These are phyloP conservation scores for Speoplatyrhinus poulsoni DNA, from an alignment of 2,113 vertebrate genomes.

Conservation along the genomic window DNA sequence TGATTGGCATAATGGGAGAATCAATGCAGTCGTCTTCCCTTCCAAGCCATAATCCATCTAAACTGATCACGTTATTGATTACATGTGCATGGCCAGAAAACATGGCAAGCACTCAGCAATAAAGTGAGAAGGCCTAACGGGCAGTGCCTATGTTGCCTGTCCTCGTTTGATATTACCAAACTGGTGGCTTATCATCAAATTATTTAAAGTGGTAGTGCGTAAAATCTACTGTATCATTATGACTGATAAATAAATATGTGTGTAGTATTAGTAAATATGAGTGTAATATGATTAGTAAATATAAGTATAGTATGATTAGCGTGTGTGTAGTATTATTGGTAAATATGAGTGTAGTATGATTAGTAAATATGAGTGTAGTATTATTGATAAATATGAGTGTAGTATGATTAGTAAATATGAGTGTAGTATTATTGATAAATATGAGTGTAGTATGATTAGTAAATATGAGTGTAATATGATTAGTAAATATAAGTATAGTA, in stretches of 20 bases:
- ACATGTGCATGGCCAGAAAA: constrained; percentile 63
- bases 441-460: background rate
- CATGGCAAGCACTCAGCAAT: constrained; percentile 61
- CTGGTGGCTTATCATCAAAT: background rate
- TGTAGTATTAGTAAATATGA: too few relatives aligned
- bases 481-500: too few relatives aligned
- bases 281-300: constrained; percentile 30
- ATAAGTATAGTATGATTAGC: constrained; percentile 7
- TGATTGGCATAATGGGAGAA: constrained; percentile 75
- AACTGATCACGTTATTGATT: constrained; percentile 76
- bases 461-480: too few relatives aligned
- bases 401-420: constrained; percentile 34
- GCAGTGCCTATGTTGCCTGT: constrained; percentile 7
- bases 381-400: background rate
- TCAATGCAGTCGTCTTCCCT: constrained; percentile 70
- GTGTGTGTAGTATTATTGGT: too few relatives aligned
- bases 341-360: too few relatives aligned
- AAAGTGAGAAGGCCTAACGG: constrained; percentile 45
- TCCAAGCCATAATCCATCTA: constrained; percentile 75
- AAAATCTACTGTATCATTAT: too few relatives aligned
- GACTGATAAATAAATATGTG: too few relatives aligned
- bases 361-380: constrained; percentile 15
- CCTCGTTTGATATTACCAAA: constrained; percentile 14
- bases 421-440: background rate
- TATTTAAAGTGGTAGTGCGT: too few relatives aligned